These are phyloP conservation scores for Petromus typicus DNA, from an alignment of 2,113 vertebrate genomes.

Conservation along the genomic window DNA sequence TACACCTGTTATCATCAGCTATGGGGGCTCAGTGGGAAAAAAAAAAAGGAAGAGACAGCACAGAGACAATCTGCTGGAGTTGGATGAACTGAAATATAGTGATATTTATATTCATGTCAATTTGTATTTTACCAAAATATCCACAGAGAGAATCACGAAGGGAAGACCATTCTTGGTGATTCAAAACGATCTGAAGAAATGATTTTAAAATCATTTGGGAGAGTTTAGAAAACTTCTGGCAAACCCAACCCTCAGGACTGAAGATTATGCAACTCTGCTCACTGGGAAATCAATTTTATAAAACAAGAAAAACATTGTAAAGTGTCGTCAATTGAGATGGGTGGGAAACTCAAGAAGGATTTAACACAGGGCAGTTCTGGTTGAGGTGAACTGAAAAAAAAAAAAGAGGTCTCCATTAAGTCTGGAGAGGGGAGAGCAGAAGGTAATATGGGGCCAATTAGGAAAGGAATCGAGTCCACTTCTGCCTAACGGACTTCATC, in stretches of 20 bases:
- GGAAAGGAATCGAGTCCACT: background rate
- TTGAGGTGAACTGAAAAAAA: background rate
- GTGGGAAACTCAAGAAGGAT: background rate
- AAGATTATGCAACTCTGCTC: background rate
- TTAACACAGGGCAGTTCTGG: background rate
- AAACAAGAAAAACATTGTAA: background rate
- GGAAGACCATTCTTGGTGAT: background rate
- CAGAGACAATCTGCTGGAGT: background rate
- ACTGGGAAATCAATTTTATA: background rate
- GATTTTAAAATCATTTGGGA: background rate
- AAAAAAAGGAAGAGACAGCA: background rate
- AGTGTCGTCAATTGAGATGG: background rate
- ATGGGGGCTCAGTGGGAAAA: background rate
- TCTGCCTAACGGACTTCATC: background rate
- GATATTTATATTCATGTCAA: fast-evolving
- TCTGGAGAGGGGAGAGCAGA: fast-evolving
- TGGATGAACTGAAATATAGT: background rate
- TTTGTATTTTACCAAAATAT: background rate
- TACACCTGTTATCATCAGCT: background rate
- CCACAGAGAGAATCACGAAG: background rate
- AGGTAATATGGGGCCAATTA: background rate
- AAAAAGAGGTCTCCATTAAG: background rate
- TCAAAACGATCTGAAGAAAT: background rate
- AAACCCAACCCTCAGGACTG: background rate
- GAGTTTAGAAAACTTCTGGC: background rate